Evolutionary conservation across 2,888 invertebrate species (phyloP), one percentile per base, ranked within the genome.

Genomic region (Phyllotreta striolata): DNA sequence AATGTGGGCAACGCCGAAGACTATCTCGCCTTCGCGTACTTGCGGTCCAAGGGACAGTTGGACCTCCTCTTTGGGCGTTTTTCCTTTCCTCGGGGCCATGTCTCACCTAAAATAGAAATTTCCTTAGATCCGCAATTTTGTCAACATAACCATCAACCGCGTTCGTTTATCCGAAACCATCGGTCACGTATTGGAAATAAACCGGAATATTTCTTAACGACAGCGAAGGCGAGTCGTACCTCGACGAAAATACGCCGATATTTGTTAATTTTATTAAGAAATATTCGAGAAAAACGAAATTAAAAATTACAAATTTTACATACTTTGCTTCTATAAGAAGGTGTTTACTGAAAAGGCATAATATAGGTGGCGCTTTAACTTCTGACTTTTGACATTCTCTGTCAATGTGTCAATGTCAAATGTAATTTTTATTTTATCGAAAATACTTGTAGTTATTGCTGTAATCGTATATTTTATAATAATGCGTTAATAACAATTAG

Each of bases 1-100:
- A 79, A 99, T 99, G 85, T 99, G 99, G 67, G 98, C 99, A 13
- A 99, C 98, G 64, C 98, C 99, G 80, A 98, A 99, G 64, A 99
- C 97, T 75, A 92, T 91, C 85, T 99, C 98, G 70, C 98, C 98
- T 80, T 96, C 96, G 73, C 95, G 91, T 54, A 96, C 96, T 85
- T 97, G 96, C 57, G 97, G 97, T 70, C 97, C 97, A 68, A 98
- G 88, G 38, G 94, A 93, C 57, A 97, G 93, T 83, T 97, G 96
- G 70, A 96, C 96, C 84, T 98, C 97, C 83, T 98, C 97, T 85
- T 96, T 96, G 77, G 92, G 93, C 76, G 90, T 91, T 89, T 98
- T 98, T 85, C 95, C 96, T 87, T 98, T 96, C 80, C 97, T 91
- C 72, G 98, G 98, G 81, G 97, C 96, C 98, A 98, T 98, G 84